Evolutionary conservation across 2,888 invertebrate genomes (phyloP).

Genomic region (Epirrhoe alternata): DNA sequence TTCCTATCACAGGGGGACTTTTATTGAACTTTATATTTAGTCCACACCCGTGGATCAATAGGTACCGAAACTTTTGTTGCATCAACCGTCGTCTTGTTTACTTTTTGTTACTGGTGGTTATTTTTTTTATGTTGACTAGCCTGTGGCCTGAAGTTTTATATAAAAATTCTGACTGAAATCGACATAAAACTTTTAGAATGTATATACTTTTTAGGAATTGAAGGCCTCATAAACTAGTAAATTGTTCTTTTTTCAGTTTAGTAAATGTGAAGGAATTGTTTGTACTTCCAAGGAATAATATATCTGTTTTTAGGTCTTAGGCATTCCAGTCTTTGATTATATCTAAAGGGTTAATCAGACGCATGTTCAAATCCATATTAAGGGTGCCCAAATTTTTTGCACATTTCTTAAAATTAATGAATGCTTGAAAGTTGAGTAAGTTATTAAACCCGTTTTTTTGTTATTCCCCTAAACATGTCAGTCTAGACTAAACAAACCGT

Average conservation of each 20-base stretch:
- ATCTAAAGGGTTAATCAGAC: no score
- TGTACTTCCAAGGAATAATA: no score
- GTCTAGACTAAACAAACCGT: slow-evolving; percentile 42
- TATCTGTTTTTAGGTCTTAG: no score
- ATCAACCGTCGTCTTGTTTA: slow-evolving; percentile 42
- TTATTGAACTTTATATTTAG: slow-evolving; percentile 83
- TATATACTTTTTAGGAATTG: no score
- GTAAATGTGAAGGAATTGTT: no score
- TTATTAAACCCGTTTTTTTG: slow-evolving; percentile 7
- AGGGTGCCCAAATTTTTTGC: no score
- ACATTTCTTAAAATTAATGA: neutral
- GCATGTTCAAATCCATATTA: no score
- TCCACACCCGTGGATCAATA: slow-evolving; percentile 78
- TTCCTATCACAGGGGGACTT: slow-evolving; percentile 77
- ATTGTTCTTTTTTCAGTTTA: no score
- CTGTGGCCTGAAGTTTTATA: neutral
- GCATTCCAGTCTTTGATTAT: no score
- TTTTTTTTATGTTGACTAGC: slow-evolving; percentile 8
- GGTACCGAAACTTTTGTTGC: slow-evolving; percentile 61
- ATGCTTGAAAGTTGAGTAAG: neutral
- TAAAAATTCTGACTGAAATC: no score
- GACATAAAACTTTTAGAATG: no score
- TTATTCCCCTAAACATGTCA: slow-evolving; percentile 26
- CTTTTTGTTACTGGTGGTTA: slow-evolving; percentile 22
- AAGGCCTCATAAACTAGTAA: no score